phyloP scores from a whole-genome alignment of 2,797 vertebrate species.

The Kryptopterus vitreolus region DNA sequence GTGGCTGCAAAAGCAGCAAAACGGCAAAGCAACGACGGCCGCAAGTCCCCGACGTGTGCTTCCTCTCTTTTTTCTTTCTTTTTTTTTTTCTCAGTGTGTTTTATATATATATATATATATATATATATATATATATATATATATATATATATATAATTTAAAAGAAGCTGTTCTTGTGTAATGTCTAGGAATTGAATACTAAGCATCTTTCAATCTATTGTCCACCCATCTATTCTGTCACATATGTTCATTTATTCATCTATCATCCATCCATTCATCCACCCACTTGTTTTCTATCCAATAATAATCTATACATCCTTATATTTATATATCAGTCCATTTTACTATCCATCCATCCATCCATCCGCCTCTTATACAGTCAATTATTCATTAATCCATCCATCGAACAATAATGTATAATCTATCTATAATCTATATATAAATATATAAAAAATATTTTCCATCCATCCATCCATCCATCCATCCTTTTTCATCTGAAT shows the following conservation, averaged over 20 bases:
- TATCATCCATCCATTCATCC: neutral
- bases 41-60: neutral
- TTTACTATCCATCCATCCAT: neutral
- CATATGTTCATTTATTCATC: neutral
- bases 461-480: neutral
- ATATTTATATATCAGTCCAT: neutral
- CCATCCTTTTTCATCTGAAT: no score
- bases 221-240: neutral
- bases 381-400: neutral
- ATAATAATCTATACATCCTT: neutral
- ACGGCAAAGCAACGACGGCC: slow-evolving; percentile 8
- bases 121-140: no score
- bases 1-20: slow-evolving; percentile 19
- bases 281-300: neutral
- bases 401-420: neutral
- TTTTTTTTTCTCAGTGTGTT: neutral
- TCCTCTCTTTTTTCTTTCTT: neutral
- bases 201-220: neutral
- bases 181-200: no score
- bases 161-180: no score
- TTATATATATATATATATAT: no score
- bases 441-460: no score
- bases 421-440: no score
- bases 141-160: no score
- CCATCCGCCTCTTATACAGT: neutral